phyloP scores from a whole-genome alignment of 2,888 invertebrate genomes.

The Synergus itoensis region DNA sequence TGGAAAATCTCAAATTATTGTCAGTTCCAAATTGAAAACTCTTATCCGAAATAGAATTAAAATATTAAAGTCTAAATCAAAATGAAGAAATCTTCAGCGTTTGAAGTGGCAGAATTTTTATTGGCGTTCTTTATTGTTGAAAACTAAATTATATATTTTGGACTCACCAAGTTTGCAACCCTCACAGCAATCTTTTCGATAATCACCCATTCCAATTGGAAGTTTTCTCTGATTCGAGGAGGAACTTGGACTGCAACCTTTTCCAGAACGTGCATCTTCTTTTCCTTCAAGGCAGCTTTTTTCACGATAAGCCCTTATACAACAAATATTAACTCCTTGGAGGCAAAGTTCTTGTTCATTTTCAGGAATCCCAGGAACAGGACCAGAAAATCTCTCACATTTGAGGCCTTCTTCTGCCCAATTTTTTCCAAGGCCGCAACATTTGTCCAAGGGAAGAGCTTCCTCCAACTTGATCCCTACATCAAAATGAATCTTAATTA shows the following conservation, averaged over 20 bases:
- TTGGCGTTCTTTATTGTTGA: not conserved
- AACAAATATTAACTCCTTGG: slow-evolving; percentile 83
- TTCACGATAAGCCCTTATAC: slow-evolving; percentile 78
- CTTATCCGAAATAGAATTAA: not conserved
- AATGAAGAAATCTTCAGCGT: not conserved
- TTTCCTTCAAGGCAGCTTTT: slow-evolving; percentile 80
- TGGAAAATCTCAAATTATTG: not conserved
- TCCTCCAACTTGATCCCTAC: slow-evolving; percentile 59
- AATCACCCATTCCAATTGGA: slow-evolving; percentile 62
- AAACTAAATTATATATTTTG: not conserved
- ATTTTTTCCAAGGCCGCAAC: slow-evolving; percentile 80
- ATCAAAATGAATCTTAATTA: not conserved
- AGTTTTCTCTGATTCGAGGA: slow-evolving; percentile 56
- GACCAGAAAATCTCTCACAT: slow-evolving; percentile 79
- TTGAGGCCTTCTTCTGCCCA: slow-evolving; percentile 78
- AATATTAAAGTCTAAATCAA: not conserved
- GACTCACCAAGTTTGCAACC: slow-evolving; percentile 73
- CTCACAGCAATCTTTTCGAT: slow-evolving; percentile 75
- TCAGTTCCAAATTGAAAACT: not conserved
- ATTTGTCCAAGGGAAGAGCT: slow-evolving; percentile 69
- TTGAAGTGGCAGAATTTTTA: not conserved
- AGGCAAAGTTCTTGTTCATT: slow-evolving; percentile 82
- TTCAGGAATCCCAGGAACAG: slow-evolving; percentile 80
- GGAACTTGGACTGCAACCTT: slow-evolving; percentile 68
- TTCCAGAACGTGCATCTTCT: slow-evolving; percentile 78